These are phyloP conservation scores for Acanthosepion esculentum DNA, from an alignment of 2,888 invertebrate species.

Conservation along the genomic window DNA sequence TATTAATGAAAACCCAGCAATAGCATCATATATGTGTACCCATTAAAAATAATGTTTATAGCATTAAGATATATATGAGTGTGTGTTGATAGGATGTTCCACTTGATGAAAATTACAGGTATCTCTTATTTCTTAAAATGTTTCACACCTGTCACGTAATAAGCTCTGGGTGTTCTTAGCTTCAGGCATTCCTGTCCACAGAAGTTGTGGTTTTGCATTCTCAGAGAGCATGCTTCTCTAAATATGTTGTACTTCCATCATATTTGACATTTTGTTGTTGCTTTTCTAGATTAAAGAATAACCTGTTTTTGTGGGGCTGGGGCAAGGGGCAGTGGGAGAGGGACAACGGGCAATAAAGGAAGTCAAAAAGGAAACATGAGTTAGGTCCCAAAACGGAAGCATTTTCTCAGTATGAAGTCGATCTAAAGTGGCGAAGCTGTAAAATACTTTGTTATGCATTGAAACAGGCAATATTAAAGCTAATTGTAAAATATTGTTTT, in stretches of 20 bases:
- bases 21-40: no score
- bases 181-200: conserved; percentile 40
- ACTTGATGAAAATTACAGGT: neutral
- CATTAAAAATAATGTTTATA: no score
- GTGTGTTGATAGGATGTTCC: neutral
- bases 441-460: conserved; percentile 36
- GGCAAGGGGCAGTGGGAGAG: neutral
- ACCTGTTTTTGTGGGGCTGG: neutral
- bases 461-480: neutral
- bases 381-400: neutral
- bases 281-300: conserved; percentile 39
- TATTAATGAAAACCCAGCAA: no score
- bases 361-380: conserved; percentile 46
- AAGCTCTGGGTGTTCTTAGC: neutral
- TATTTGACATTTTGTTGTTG: conserved; percentile 45
- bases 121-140: neutral
- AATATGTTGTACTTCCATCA: conserved; percentile 43
- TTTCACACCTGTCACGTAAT: neutral
- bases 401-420: neutral
- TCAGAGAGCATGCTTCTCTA: conserved; percentile 43
- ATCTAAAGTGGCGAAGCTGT: conserved; percentile 45
- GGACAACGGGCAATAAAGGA: neutral
- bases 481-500: neutral
- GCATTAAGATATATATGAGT: neutral
- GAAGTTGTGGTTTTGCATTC: conserved; percentile 41